Conservation (phyloP, 2,797 vertebrate genomes). For the Galaxias olidus region DNA sequence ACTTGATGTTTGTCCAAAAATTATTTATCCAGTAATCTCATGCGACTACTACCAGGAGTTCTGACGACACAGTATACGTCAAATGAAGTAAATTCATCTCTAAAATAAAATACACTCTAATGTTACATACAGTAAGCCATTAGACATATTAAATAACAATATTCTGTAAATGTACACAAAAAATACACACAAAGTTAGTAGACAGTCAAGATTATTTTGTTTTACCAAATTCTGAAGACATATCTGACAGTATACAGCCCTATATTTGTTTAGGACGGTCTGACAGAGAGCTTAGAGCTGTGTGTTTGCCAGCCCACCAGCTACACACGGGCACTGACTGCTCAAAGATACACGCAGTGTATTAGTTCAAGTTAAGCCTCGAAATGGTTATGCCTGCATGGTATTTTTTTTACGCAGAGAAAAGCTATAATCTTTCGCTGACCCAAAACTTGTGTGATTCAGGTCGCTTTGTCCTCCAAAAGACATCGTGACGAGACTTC, state of each 20-base stretch:
- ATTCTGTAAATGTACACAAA: too few relatives aligned
- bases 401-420: constrained; percentile 37
- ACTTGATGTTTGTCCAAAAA: neutral
- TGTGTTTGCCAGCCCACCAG: constrained; percentile 9
- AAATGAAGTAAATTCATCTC: too few relatives aligned
- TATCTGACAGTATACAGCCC: neutral
- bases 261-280: neutral
- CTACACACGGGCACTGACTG: constrained; percentile 6
- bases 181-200: too few relatives aligned
- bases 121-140: too few relatives aligned
- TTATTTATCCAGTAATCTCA: neutral
- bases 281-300: constrained; percentile 8
- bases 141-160: too few relatives aligned
- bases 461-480: constrained; percentile 48
- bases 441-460: constrained; percentile 50
- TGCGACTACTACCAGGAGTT: neutral
- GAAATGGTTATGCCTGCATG: constrained; percentile 18
- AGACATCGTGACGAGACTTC: constrained; percentile 23
- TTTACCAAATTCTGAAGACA: neutral
- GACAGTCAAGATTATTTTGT: too few relatives aligned
- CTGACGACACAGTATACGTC: too few relatives aligned
- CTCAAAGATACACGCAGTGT: constrained; percentile 16
- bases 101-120: too few relatives aligned
- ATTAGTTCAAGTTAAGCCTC: constrained; percentile 17
- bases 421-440: constrained; percentile 54